Conservation (phyloP, 2,888 invertebrate genomes). For the Cerastis rubricosa region DNA sequence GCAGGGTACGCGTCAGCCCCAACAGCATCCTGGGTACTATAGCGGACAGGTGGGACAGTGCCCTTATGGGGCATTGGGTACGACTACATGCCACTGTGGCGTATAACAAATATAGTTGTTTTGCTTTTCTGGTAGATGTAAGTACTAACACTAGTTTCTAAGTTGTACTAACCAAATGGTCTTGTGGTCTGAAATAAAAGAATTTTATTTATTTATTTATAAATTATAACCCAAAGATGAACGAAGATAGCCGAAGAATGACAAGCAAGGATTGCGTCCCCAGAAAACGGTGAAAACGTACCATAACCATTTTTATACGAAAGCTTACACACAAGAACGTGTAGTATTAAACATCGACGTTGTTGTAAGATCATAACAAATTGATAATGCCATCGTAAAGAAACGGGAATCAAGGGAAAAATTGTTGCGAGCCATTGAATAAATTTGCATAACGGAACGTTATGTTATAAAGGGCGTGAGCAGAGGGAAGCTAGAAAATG, state of each 20-base stretch:
- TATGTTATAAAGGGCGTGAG: slow-evolving; percentile 8
- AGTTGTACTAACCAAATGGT: too few relatives aligned
- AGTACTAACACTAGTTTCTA: too few relatives aligned
- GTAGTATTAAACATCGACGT: slow-evolving; percentile 14
- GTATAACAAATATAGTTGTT: too few relatives aligned
- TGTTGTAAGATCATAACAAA: slow-evolving; percentile 46
- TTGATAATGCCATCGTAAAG: slow-evolving; percentile 61
- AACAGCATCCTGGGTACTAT: too few relatives aligned
- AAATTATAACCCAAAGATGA: neutral
- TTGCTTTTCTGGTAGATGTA: too few relatives aligned
- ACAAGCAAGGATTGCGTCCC: neutral
- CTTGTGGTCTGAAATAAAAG: too few relatives aligned
- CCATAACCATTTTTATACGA: slow-evolving; percentile 35
- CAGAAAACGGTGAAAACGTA: slow-evolving; percentile 11
- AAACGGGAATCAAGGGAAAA: slow-evolving; percentile 56
- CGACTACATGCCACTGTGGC: too few relatives aligned
- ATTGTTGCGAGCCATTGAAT: slow-evolving; percentile 63
- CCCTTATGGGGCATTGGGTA: too few relatives aligned
- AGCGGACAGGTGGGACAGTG: too few relatives aligned
- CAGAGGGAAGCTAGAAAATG: neutral
- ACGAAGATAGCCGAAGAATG: neutral
- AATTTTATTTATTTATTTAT: too few relatives aligned
- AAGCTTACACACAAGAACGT: slow-evolving; percentile 18
- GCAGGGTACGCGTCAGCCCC: too few relatives aligned
- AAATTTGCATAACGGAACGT: slow-evolving; percentile 61